A percentile compares a stretch with the other conserved stretches of the same genome.
Conservation (phyloP, 2,888 invertebrate species). For the Eristalis arbustorum region DNA sequence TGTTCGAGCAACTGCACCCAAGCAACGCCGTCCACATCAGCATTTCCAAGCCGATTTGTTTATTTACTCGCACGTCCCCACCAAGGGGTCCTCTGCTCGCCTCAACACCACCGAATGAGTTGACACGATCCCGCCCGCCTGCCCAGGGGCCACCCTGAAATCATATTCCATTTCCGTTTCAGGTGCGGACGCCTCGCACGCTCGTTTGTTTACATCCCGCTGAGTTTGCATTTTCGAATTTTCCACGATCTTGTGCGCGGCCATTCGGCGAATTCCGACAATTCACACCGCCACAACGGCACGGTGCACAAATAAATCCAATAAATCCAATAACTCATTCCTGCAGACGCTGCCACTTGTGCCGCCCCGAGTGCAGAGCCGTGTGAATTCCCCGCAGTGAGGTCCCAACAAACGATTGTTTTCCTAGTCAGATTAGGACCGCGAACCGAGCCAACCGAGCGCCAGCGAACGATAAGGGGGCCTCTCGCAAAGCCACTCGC, state of each 20-base stretch:
- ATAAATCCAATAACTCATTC: background rate
- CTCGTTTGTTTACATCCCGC: background rate
- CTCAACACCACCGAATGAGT: background rate
- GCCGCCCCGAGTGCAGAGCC: background rate
- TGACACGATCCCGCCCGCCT: background rate
- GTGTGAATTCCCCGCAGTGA: background rate
- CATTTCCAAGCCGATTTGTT: background rate
- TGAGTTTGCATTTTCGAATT: background rate
- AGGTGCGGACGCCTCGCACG: background rate
- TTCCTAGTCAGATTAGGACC: background rate
- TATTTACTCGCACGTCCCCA: background rate
- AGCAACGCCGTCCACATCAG: no score
- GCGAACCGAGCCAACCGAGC: no score
- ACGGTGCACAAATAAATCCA: background rate
- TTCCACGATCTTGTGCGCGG: background rate
- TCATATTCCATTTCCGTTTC: background rate
- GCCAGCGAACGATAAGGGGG: constrained; percentile 18
- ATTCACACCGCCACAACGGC: background rate
- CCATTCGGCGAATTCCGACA: background rate
- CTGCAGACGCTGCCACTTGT: background rate
- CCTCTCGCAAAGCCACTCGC: background rate
- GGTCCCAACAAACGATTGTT: constrained; percentile 10
- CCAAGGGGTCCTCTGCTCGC: background rate
- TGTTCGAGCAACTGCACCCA: no score
- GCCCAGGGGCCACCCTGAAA: background rate